These are phyloP conservation scores for Mechanitis mazaeus DNA, from an alignment of 2,888 invertebrate species.

Conservation along the genomic window DNA sequence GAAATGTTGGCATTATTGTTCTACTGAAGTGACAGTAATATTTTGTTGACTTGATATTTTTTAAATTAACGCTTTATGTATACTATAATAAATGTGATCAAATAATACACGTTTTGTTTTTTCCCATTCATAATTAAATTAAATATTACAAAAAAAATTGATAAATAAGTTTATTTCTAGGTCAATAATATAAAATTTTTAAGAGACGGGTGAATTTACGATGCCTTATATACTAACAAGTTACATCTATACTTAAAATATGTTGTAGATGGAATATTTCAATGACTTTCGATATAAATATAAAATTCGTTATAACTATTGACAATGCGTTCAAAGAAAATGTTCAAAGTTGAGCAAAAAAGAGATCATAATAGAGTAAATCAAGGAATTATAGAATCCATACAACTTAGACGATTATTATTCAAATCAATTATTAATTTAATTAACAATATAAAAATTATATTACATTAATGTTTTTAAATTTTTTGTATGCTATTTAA, in stretches of 20 bases:
- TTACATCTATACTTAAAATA: slow-evolving; percentile 68
- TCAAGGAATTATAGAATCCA: not conserved
- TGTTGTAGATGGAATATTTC: slow-evolving; percentile 74
- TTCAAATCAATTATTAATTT: not conserved
- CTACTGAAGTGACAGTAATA: not conserved
- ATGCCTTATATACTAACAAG: slow-evolving; percentile 64
- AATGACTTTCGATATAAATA: slow-evolving; percentile 32
- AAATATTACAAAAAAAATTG: slow-evolving; percentile 67
- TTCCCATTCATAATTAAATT: slow-evolving; percentile 70
- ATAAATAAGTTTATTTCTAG: slow-evolving; percentile 78
- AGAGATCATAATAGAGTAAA: slow-evolving; percentile 42
- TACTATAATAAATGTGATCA: slow-evolving; percentile 50
- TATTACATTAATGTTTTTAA: no score
- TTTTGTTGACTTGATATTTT: slow-evolving; percentile 4
- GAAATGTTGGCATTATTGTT: not conserved
- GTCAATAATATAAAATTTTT: slow-evolving; percentile 75
- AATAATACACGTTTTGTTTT: slow-evolving; percentile 54
- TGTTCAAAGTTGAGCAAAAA: slow-evolving; percentile 37
- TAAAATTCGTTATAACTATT: slow-evolving; percentile 13
- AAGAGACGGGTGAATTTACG: slow-evolving; percentile 76
- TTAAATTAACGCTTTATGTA: slow-evolving; percentile 12
- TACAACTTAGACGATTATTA: not conserved
- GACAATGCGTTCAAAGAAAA: slow-evolving; percentile 3
- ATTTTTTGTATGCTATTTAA: not conserved
- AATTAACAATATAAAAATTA: no score